Percentiles rank a stretch among this genome's conserved stretches.
phyloP scores from a whole-genome alignment of 2,888 invertebrate species.

The Drosophila gaucha region DNA sequence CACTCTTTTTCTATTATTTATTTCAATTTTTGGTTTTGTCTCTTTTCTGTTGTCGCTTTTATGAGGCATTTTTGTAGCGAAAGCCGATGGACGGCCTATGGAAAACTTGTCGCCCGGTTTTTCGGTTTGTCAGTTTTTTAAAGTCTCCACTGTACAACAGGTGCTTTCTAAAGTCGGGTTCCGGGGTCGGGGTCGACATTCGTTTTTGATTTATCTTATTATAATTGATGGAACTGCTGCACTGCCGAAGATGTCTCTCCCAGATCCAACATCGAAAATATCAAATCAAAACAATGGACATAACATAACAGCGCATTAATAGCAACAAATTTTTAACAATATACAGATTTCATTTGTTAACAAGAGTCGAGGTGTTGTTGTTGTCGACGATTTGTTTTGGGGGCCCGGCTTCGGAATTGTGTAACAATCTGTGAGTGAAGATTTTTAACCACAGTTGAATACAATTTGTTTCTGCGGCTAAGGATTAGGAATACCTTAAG shows the following conservation, averaged over 20 bases:
- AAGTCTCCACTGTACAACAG: slow-evolving; percentile 58
- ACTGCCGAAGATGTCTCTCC: slow-evolving; percentile 23
- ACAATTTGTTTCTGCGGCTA: slow-evolving; percentile 37
- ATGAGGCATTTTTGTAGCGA: slow-evolving; percentile 81
- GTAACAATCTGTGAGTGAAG: slow-evolving; percentile 35
- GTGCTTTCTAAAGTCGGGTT: slow-evolving; percentile 65
- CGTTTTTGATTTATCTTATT: slow-evolving; percentile 72
- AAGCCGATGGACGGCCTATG: slow-evolving; percentile 62
- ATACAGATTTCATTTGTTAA: slow-evolving; percentile 72
- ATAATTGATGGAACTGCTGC: slow-evolving; percentile 73
- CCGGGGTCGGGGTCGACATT: slow-evolving; percentile 30
- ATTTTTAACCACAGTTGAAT: slow-evolving; percentile 39
- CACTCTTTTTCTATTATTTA: slow-evolving; percentile 28
- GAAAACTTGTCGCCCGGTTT: slow-evolving; percentile 73
- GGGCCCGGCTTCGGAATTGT: slow-evolving; percentile 63
- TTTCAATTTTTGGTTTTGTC: slow-evolving; percentile 37
- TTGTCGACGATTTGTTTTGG: slow-evolving; percentile 55
- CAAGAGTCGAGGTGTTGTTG: slow-evolving; percentile 32
- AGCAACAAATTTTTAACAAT: slow-evolving; percentile 60
- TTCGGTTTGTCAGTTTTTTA: slow-evolving; percentile 45
- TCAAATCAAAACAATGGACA: slow-evolving; percentile 54
- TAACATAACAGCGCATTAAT: slow-evolving; percentile 53
- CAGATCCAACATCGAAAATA: slow-evolving; percentile 2
- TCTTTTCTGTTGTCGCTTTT: slow-evolving; percentile 58
- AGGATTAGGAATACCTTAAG: slow-evolving; percentile 33